Conservation (phyloP, 1,140 invertebrate genomes). For the Drosophila hydei region DNA sequence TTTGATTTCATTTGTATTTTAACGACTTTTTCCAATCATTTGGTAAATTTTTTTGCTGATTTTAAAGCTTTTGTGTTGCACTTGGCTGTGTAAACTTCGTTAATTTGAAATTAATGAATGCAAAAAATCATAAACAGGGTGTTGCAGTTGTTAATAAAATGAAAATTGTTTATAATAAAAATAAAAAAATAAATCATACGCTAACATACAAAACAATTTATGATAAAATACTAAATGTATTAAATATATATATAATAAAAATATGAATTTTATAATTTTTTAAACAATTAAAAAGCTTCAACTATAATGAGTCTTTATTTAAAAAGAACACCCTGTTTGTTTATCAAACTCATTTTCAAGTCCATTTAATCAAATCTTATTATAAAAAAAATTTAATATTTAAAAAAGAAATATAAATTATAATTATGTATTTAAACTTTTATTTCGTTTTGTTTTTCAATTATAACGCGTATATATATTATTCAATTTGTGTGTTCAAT, state of each 20-base stretch:
- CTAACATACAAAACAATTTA: no score
- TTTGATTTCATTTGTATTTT: background rate
- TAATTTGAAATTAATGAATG: slow-evolving; percentile 13
- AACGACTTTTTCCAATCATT: background rate
- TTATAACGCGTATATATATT: slow-evolving; percentile 26
- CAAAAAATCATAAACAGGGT: slow-evolving; percentile 23
- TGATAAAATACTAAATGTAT: no score
- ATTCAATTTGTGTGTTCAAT: slow-evolving; percentile 41
- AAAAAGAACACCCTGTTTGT: slow-evolving; percentile 9
- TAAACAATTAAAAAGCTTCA: no score
- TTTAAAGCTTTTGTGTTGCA: slow-evolving; percentile 24
- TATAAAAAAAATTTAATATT: background rate
- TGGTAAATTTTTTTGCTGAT: slow-evolving; percentile 18
- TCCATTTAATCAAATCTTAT: background rate
- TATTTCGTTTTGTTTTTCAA: slow-evolving; percentile 29
- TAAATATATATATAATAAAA: no score
- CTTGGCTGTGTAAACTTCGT: slow-evolving; percentile 30
- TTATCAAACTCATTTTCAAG: background rate
- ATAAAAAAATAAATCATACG: background rate
- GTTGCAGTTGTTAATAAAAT: background rate
- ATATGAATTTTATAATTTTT: no score
- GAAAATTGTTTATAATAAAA: background rate
- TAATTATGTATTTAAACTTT: slow-evolving; percentile 25
- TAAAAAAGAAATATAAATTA: slow-evolving; percentile 14
- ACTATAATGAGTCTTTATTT: background rate